Evolutionary conservation across 1,140 invertebrate species (phyloP).

Genomic region (Capitella teleta): DNA sequence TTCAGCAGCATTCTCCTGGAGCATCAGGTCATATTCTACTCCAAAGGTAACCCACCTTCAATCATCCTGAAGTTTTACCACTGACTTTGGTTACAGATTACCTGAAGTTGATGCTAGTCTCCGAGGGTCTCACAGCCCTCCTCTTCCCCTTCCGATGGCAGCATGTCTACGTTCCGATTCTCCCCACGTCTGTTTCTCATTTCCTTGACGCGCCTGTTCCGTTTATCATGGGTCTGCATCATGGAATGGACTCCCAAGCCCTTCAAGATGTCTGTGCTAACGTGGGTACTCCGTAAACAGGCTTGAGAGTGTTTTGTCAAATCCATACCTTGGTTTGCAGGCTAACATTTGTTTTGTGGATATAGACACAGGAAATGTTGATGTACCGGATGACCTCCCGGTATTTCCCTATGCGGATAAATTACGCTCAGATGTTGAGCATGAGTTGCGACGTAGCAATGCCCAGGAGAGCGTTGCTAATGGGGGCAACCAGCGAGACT

Average conservation of each 20-base stretch:
- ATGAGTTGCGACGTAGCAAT: slow-evolving; percentile 7
- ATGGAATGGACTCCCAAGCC: slow-evolving; percentile 11
- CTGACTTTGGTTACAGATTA: slow-evolving; percentile 54
- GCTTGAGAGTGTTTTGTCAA: neutral
- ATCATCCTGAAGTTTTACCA: neutral
- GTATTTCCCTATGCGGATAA: slow-evolving; percentile 79
- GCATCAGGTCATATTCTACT: slow-evolving; percentile 89
- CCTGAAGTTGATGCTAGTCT: slow-evolving; percentile 90
- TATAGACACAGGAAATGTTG: slow-evolving; percentile 80
- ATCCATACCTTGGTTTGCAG: slow-evolving; percentile 28
- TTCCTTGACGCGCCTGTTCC: slow-evolving; percentile 98
- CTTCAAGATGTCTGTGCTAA: neutral
- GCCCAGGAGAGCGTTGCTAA: neutral
- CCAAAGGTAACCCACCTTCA: slow-evolving; percentile 54
- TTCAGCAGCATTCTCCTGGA: slow-evolving; percentile 91
- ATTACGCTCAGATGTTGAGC: slow-evolving; percentile 66
- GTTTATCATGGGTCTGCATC: slow-evolving; percentile 83
- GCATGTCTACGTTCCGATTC: slow-evolving; percentile 96
- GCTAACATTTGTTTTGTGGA: slow-evolving; percentile 91
- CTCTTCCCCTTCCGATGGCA: slow-evolving; percentile 95
- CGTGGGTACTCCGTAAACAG: neutral
- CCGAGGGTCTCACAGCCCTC: slow-evolving; percentile 80
- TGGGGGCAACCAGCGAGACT: slow-evolving; percentile 6
- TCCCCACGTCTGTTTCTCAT: slow-evolving; percentile 86
- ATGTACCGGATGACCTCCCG: slow-evolving; percentile 89